Evolutionary conservation across 2,113 vertebrate species (phyloP), one percentile per base, ranked within the genome.

Genomic region (Theristicus caerulescens): DNA sequence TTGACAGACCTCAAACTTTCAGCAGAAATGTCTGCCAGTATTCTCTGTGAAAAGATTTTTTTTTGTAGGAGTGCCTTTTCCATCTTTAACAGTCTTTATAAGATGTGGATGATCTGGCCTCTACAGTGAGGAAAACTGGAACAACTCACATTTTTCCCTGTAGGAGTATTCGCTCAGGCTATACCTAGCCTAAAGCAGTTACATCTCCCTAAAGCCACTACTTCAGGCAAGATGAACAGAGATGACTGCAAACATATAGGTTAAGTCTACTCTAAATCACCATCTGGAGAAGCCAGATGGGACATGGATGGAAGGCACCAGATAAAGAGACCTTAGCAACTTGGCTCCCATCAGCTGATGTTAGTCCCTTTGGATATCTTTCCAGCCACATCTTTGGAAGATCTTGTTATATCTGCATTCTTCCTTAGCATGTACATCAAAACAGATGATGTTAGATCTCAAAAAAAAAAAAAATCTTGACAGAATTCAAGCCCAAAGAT

Each of bases 211-310:
- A 52, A 90, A 94, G 44, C 74, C 36, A 29, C 65, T 59, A 2
- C 32, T 88, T 90, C 8, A 70, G 36, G 40, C 26, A 66, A 54
- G 49, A 88, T 42, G 40, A 82, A 31, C 31, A 46, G 34, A 26
- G 10, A 64, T 52, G 69, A 82, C 62, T 44, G n/a, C 52, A 79
- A 91, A 71, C 70, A 74, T 52, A 61, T 27, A 71, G 32, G 66
- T 59, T 79, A 88, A 74, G 40, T 38, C 52, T 87, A 44, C 36
- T 54, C 59, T 62, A 65, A 88, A 58, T 64, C 65, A 89, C 69
- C 47, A 94, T 77, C 76, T 88, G 64, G 59, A 94, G 67, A 65
- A 96, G 38, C 66, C 92, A 92, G 38, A 80, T 82, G 70, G 38
- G 26, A 67, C 57, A 25, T 0, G 9, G 31, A 85, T 55, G 52